Base-by-base conservation (phyloP, 2,113 vertebrate species). In the Pluvialis apricaria region DNA sequence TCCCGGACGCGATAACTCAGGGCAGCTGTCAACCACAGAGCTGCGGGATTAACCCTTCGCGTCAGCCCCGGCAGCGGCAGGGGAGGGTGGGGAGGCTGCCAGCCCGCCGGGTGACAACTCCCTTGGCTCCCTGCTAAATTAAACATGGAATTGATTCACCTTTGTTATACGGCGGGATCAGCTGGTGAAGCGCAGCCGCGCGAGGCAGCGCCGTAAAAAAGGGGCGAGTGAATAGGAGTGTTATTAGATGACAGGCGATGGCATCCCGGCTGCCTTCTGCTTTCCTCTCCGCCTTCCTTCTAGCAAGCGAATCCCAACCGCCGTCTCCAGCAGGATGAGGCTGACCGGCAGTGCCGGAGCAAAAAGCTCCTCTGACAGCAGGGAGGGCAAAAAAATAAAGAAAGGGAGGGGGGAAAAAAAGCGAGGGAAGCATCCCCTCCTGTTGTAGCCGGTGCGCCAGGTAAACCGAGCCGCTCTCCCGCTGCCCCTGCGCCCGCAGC, bases 81-180 rank as follows among this genome's bases (percentile, higher is more conserved):
- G 12, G 72, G 57, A 86, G 86, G 93, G 84, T 44, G 84, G 86
- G 77, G 83, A 94, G 58, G 11, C 34, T 15, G 94, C 83, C 94
- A 92, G 97, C 55, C 40, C 16, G 10, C 9, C 9, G 22, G 57
- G 61, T 81, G 94, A 94, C 94, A 86, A 79, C 96, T 97, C 92
- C 96, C 84, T 94, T 94, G 95, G 97, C 94, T 94, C 71, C 28
- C 65, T 68, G 96, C 94, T 94, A 95, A 94, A 92, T 90, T 87
- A 97, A 97, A 93, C 95, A 96, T 17, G 4, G 92, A 42, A 87
- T 76, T 38, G 78, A 92, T 94, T 97, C 97, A 95, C 92, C 95
- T 95, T 94, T 91, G 93, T 91, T 86, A 82, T 24, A 62, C 36
- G 52, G 83, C 3, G 32, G 86, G 66, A 92, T 94, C 95, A 96